A percentile compares a stretch with the other conserved stretches of the same genome.
Conservation (phyloP, 2,113 vertebrate species). For the Leptodactylus fuscus region DNA sequence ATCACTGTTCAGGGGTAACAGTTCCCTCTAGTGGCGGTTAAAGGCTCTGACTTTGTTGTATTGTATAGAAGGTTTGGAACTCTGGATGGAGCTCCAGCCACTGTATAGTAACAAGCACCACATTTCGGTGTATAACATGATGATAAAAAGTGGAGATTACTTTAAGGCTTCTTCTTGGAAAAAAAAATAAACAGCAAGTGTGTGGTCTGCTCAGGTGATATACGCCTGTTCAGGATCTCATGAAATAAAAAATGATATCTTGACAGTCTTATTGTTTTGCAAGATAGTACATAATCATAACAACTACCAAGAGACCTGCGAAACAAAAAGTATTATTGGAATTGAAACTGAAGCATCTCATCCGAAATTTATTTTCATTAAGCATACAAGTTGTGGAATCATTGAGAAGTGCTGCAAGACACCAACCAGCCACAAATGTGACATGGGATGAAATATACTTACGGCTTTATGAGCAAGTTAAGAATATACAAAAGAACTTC, state of each 20-base stretch:
- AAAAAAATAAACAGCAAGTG: neutral
- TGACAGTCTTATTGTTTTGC: slow-evolving; percentile 55
- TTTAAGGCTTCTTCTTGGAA: neutral
- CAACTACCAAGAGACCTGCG: slow-evolving; percentile 29
- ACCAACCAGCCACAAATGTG: slow-evolving; percentile 46
- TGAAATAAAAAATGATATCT: slow-evolving; percentile 39
- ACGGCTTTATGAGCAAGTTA: slow-evolving; percentile 23
- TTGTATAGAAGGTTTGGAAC: no score
- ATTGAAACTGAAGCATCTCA: slow-evolving; percentile 45
- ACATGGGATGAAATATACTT: slow-evolving; percentile 27
- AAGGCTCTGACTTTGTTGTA: no score
- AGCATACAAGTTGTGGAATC: slow-evolving; percentile 20
- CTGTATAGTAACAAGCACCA: no score
- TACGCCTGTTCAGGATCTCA: slow-evolving; percentile 13
- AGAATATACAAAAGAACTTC: slow-evolving; percentile 18
- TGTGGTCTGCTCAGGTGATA: neutral
- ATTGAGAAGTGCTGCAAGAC: slow-evolving; percentile 14
- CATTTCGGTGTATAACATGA: no score
- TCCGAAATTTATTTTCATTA: slow-evolving; percentile 56
- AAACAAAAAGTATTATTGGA: slow-evolving; percentile 55
- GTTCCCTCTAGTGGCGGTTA: no score
- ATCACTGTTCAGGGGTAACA: no score
- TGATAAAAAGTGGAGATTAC: no score
- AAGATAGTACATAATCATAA: slow-evolving; percentile 56
- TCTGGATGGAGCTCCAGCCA: no score